Conservation (phyloP, 2,797 vertebrate genomes). For the Pampus argenteus region DNA sequence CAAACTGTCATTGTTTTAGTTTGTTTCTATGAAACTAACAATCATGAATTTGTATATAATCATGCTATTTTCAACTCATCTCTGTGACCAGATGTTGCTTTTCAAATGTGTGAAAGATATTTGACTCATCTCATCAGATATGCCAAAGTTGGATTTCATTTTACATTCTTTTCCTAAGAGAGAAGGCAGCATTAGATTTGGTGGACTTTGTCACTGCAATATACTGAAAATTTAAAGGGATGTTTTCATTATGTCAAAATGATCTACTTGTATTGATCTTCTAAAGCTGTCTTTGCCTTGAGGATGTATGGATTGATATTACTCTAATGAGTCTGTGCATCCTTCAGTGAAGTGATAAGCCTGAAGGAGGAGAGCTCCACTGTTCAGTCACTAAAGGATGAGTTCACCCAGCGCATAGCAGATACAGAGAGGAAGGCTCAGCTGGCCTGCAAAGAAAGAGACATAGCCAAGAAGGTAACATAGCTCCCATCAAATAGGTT, state of each 20-base stretch:
- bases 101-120: background rate
- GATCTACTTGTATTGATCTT: background rate
- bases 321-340: slow-evolving; percentile 47
- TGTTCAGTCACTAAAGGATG: slow-evolving; percentile 94
- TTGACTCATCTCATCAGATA: background rate
- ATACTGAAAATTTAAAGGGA: background rate
- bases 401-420: slow-evolving; percentile 97
- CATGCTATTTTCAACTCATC: background rate
- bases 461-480: slow-evolving; percentile 95
- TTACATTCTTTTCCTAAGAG: background rate
- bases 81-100: background rate
- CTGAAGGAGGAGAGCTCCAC: slow-evolving; percentile 94
- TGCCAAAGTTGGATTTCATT: background rate
- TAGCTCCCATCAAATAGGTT: background rate
- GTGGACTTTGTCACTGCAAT: background rate
- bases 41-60: background rate
- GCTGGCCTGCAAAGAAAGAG: slow-evolving; percentile 96
- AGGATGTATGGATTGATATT: slow-evolving; percentile 3
- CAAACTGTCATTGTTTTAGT: background rate
- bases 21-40: background rate
- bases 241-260: slow-evolving; percentile 10
- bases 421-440: slow-evolving; percentile 97
- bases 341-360: slow-evolving; percentile 91
- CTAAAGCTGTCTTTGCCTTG: background rate
- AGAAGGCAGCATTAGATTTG: background rate